These are phyloP conservation scores for Hyposoter didymator DNA, from an alignment of 2,888 invertebrate genomes.

Conservation along the genomic window DNA sequence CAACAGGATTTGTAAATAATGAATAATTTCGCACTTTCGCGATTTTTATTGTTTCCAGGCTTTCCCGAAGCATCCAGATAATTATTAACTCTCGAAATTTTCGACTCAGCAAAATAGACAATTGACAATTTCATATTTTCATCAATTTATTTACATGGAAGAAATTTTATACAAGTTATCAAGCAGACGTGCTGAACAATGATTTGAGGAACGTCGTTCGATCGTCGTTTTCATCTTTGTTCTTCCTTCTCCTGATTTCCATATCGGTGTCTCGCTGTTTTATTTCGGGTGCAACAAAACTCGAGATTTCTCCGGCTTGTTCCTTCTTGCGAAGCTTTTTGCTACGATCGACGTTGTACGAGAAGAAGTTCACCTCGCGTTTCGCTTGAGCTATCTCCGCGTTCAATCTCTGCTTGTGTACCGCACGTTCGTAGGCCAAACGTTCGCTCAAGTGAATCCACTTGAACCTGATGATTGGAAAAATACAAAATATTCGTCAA, in stretches of 20 bases:
- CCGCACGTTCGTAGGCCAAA: conserved; percentile 96
- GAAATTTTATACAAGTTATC: neutral
- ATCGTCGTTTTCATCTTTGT: conserved; percentile 71
- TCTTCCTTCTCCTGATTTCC: conserved; percentile 78
- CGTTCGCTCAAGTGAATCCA: conserved; percentile 98
- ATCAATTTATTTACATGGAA: neutral
- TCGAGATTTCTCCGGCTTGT: conserved; percentile 69
- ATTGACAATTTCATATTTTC: neutral
- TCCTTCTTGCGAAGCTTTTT: conserved; percentile 87
- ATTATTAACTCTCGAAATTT: no score
- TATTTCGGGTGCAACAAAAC: conserved; percentile 75
- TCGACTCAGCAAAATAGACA: neutral
- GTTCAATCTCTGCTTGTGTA: conserved; percentile 93
- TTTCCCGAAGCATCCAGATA: neutral
- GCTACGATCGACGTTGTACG: conserved; percentile 92
- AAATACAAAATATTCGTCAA: neutral
- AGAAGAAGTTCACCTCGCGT: conserved; percentile 94
- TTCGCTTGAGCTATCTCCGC: conserved; percentile 96
- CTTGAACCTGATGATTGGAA: conserved; percentile 89
- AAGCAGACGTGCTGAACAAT: conserved; percentile 71
- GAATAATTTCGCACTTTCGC: no score
- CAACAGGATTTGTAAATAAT: no score
- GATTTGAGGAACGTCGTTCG: conserved; percentile 79
- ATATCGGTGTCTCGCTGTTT: conserved; percentile 81
- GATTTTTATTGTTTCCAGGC: neutral